Evolutionary conservation across 37 sponge, comb jelly and placozoan genomes (phyloP), one percentile per base, ranked within the genome.

Genomic region (Mnemiopsis leidyi): DNA sequence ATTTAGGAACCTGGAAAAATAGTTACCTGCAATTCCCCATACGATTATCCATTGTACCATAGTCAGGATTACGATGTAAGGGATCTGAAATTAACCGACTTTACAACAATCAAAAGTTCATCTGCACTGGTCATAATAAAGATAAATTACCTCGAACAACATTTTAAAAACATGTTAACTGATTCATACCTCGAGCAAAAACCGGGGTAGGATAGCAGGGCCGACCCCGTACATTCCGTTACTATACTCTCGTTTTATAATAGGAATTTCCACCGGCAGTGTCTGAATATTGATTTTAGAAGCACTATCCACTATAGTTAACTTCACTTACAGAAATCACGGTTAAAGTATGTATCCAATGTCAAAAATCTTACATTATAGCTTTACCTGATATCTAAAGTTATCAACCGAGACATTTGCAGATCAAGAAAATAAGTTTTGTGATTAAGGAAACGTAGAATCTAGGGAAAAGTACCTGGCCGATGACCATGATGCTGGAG

Each of bases 21-120:
- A 7, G 30, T 5, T 71, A 71, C 75, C 75, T 71, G 30, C 75
- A 5, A 71, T n/a, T 2, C 7, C 21, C 75, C 75, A 71, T 13
- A 18, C 5, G 3, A 71, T 28, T 5, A 71, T 5, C 75, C 75
- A 71, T 25, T 71, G 75, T n/a, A 71, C 3, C 3, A 71, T 13
- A 7, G 75, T 71, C 30, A 71, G 75, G 30, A 71, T 18, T 29
- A 71, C 3, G 2, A 71, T 13, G n/a, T 71, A 71, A 25, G 75
- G 75, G n/a, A 28, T 71, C 75, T 71, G 75, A 71, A 71, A 71
- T 48, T n/a, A n/a, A n/a, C n/a, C n/a, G n/a, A n/a, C n/a, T n/a
- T n/a, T n/a, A n/a, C n/a, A n/a, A n/a, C n/a, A n/a, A n/a, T n/a
- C n/a, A n/a, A n/a, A n/a, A n/a, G n/a, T n/a, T n/a, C n/a, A n/a